phyloP scores from a whole-genome alignment of 2,797 vertebrate species.

The Silurus aristotelis region DNA sequence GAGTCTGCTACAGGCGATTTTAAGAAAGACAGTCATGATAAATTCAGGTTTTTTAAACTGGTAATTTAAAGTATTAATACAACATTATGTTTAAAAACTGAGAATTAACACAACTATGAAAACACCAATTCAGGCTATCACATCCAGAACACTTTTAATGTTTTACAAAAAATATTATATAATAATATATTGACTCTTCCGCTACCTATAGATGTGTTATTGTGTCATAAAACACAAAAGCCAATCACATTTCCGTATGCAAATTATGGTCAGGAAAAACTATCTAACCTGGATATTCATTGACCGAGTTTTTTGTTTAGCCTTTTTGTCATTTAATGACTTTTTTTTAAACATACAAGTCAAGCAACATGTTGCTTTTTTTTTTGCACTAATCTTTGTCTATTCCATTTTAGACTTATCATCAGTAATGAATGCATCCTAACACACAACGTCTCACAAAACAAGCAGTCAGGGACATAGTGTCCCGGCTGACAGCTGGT shows the following conservation, averaged over 20 bases:
- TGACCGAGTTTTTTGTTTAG: neutral
- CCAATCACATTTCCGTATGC: neutral
- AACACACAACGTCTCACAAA: neutral
- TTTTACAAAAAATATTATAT: neutral
- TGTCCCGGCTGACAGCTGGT: neutral
- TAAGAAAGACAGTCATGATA: too few relatives aligned
- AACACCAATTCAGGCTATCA: neutral
- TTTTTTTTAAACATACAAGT: neutral
- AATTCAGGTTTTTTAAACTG: too few relatives aligned
- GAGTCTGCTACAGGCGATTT: too few relatives aligned
- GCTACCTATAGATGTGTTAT: neutral
- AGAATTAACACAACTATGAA: neutral
- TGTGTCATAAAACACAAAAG: neutral
- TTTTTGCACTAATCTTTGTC: neutral
- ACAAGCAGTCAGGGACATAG: neutral
- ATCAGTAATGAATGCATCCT: neutral
- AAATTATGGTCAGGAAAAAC: neutral
- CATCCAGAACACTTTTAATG: neutral
- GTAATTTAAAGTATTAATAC: neutral
- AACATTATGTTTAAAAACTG: neutral
- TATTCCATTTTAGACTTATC: neutral
- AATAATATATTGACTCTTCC: too few relatives aligned
- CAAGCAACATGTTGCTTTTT: neutral
- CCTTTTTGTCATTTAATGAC: neutral
- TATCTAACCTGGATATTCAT: neutral